Evolutionary conservation across 2,888 invertebrate species (phyloP), one percentile per base, ranked within the genome.

Genomic region (Drosophila demipolita): DNA sequence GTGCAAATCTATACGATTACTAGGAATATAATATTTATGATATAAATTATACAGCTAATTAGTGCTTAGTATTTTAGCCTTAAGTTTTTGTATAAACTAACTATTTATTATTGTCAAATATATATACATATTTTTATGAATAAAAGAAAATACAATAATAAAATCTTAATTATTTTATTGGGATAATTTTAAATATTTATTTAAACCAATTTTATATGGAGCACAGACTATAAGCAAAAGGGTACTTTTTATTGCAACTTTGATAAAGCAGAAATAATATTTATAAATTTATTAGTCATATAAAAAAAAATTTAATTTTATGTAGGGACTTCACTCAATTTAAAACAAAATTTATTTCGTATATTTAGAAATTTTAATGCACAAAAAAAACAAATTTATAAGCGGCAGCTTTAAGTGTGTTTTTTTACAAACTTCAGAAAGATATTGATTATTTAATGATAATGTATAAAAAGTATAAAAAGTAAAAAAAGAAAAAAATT

Each of bases 71-170:
- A 69, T 57, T 54, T 12, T 81, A 73, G 62, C 23, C 32, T 15
- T 85, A 83, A 64, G 77, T 57, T 76, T 65, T 71, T 82, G 86
- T 82, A 80, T 71, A 82, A 82, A 80, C 61, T 76, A 75, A 32
- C 50, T 85, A 85, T 80, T 76, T 82, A 79, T 82, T 62, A 76
- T 76, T 76, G 69, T 58, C 63, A 63, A 70, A 61, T 79, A 58
- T 45, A 45, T 53, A 58, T 15, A 45, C 42, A 69, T 55, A 62
- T 57, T 62, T 75, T 26, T 68, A 68, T 64, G 75, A 52, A 32
- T 58, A 59, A 45, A 23, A 7, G 8, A 12, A 54, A 54, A 53
- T 38, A 35, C n/a, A 29, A 2, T 40, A 23, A 1, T 0, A 9
- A 8, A 32, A 1, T 7, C 5, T 20, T 9, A 6, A 3, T 26